These are phyloP conservation scores for Lochmaea crataegi DNA, from an alignment of 2,888 invertebrate species.

Conservation along the genomic window DNA sequence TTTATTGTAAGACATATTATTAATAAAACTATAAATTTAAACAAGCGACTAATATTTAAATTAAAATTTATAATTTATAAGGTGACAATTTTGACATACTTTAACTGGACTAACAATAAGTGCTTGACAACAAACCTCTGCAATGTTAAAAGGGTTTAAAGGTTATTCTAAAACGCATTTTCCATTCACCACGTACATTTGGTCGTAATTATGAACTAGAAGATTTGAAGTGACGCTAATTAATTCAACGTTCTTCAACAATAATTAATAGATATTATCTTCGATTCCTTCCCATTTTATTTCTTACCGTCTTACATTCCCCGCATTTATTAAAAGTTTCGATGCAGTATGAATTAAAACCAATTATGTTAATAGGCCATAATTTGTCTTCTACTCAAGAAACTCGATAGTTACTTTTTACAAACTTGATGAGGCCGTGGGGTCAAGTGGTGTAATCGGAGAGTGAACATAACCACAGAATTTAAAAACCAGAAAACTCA, in stretches of 20 bases:
- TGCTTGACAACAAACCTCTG: not conserved
- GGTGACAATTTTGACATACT: not conserved
- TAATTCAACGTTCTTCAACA: constrained; percentile 30
- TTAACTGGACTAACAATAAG: not conserved
- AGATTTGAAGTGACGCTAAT: constrained; percentile 28
- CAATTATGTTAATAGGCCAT: constrained; percentile 29
- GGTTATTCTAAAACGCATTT: not conserved
- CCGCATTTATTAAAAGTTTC: constrained; percentile 24
- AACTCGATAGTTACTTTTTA: constrained; percentile 24
- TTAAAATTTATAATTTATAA: not conserved
- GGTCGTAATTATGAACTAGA: constrained; percentile 12
- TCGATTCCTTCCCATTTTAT: constrained; percentile 29
- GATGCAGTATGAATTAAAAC: constrained; percentile 25
- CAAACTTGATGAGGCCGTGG: constrained; percentile 17
- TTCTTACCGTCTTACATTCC: constrained; percentile 24
- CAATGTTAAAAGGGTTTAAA: not conserved
- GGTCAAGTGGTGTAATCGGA: constrained; percentile 4
- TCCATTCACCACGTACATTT: constrained; percentile 13
- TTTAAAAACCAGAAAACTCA: not conserved
- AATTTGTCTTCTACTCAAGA: constrained; percentile 28
- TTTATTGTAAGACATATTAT: no score
- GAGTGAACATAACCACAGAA: not conserved
- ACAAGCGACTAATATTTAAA: no score
- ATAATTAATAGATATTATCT: constrained; percentile 34
- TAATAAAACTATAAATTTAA: no score